Conservation (phyloP, 2,113 vertebrate genomes). For the Smithornis capensis region DNA sequence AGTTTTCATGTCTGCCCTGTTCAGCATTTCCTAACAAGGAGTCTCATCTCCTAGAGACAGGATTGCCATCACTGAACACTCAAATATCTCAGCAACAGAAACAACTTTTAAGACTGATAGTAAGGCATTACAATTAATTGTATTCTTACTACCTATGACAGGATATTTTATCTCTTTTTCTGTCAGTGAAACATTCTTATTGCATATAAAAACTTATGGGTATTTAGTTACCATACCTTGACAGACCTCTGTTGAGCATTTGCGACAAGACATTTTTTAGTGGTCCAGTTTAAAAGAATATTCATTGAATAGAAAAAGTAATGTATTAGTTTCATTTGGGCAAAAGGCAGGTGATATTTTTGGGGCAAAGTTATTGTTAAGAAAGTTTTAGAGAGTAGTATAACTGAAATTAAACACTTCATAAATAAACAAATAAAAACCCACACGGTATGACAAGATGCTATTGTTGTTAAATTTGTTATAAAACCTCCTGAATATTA, state of each 20-base stretch:
- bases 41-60: background rate
- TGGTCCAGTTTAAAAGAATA: background rate
- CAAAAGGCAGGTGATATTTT: background rate
- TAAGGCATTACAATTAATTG: background rate
- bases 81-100: background rate
- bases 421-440: background rate
- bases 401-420: background rate
- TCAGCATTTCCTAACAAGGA: background rate
- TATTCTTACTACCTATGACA: background rate
- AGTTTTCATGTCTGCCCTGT: background rate
- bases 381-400: background rate
- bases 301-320: background rate
- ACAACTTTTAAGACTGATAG: background rate
- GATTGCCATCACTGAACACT: background rate
- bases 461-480: background rate
- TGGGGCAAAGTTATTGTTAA: background rate
- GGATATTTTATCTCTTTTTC: background rate
- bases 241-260: background rate
- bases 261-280: background rate
- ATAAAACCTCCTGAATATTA: background rate
- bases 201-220: background rate
- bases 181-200: background rate
- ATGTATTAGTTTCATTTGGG: background rate
- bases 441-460: background rate
- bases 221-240: background rate